These are phyloP conservation scores for Eulemur mongoz DNA, from an alignment of 2,797 vertebrate species.

Conservation along the genomic window DNA sequence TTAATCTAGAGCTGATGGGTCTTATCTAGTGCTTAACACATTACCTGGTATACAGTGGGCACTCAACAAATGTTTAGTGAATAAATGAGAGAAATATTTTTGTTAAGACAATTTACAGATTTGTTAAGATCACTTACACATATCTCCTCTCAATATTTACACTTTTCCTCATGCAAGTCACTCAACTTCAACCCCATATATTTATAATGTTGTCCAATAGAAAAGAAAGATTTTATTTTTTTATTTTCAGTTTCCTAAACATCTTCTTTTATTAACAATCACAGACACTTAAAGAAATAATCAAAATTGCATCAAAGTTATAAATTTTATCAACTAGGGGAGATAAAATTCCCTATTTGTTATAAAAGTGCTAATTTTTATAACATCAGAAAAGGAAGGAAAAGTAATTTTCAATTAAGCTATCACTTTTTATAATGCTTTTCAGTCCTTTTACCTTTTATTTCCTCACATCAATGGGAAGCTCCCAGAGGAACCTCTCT, in stretches of 20 bases:
- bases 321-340: constrained; percentile 19
- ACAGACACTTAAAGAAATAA: not conserved
- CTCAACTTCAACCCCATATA: not conserved
- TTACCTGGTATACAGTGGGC: not conserved
- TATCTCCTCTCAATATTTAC: not conserved
- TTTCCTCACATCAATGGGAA: constrained; percentile 35
- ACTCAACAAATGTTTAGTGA: not conserved
- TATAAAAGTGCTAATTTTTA: not conserved
- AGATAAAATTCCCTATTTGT: not conserved
- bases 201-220: not conserved
- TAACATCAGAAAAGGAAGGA: constrained; percentile 29
- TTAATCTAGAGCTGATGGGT: not conserved
- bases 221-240: not conserved
- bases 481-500: not conserved
- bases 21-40: not conserved
- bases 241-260: constrained; percentile 1
- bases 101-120: not conserved
- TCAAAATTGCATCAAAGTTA: not conserved
- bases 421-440: constrained; percentile 25
- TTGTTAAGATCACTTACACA: not conserved
- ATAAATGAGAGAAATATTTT: constrained; percentile 32
- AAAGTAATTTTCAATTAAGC: constrained; percentile 47
- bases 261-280: constrained; percentile 11
- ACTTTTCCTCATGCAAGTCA: not conserved
- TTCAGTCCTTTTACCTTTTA: constrained; percentile 21